phyloP scores from a whole-genome alignment of 2,797 vertebrate species.

The Falco rusticolus region DNA sequence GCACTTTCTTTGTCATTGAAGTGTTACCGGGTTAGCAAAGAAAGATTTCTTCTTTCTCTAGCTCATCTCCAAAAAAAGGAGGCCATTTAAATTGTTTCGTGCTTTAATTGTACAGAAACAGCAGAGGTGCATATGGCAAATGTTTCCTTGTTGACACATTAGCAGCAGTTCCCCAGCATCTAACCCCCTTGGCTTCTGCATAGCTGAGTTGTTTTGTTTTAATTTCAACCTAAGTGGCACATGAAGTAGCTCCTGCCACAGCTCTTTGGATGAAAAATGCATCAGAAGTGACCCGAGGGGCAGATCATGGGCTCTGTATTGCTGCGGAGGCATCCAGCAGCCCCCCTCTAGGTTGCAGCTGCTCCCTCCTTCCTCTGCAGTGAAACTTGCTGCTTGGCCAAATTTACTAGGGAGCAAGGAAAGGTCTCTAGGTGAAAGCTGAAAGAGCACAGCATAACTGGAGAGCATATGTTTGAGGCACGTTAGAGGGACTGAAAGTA shows the following conservation, averaged over 20 bases:
- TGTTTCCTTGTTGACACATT: constrained; percentile 19
- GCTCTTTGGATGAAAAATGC: not conserved
- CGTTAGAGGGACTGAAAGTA: not conserved
- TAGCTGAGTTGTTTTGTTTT: not conserved
- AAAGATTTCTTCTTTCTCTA: not conserved
- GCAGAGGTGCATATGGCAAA: constrained; percentile 1
- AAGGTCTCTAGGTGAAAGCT: not conserved
- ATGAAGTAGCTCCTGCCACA: not conserved
- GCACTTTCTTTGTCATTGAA: not conserved
- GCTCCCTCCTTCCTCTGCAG: not conserved
- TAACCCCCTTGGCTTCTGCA: not conserved
- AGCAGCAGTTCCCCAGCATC: not conserved
- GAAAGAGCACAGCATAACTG: not conserved
- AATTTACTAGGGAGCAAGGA: not conserved
- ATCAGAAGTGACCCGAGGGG: accelerated
- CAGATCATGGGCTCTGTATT: accelerated
- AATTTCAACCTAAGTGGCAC: not conserved
- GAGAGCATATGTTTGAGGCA: not conserved
- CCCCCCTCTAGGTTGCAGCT: not conserved
- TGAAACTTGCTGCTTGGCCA: not conserved
- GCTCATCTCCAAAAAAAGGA: not conserved
- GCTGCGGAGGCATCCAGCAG: not conserved
- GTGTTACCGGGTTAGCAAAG: not conserved
- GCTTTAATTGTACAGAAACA: not conserved
- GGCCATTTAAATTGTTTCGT: not conserved